Base-by-base conservation (phyloP, 2,113 vertebrate genomes). In the Tonatia bakeri region DNA sequence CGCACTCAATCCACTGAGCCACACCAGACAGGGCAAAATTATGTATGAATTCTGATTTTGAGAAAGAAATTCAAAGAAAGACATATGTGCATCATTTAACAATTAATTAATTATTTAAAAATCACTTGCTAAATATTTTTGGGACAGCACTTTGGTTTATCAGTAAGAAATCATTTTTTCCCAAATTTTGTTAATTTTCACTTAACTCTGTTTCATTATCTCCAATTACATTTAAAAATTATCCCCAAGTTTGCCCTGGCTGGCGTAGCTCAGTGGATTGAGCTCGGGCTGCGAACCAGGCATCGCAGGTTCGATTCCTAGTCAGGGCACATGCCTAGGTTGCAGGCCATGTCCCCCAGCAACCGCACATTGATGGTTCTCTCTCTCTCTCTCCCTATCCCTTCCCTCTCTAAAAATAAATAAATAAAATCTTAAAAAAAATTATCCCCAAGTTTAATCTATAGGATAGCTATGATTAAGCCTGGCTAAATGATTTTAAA, bases 21-120 rank as follows among this genome's bases (percentile, higher is more conserved):
- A 54, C 17, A 19, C 17, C 52, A 54, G 52, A 17, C 52, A 54
- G 52, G 52, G 52, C 52, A 92, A 92, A 73, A 85, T 84, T 40
- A 64, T 45, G 7, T 67, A 90, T 38, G 85, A 93, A 93, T 90
- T 89, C 40, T 93, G n/a, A n/a, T 89, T 43, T 86, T 70, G 64
- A 90, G 43, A 75, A 84, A 92, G 59, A 89, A 96, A 92, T 80
- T 73, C 72, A 92, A 59, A 90, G 65, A 75, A 81, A 69, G 93
- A 61, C 59, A 28, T 59, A n/a, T 6, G 38, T 45, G 13, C 15
- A 85, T 50, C 31, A 7, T 50, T 94, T 89, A 96, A 85, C 80
- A 16, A 33, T 96, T 84, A 91, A 67, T 36, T 61, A 47, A 24
- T 38, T 80, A 40, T 56, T 40, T 20, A 85, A 36, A 50, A 77